These are phyloP conservation scores for Notarius quadriscutis DNA, from an alignment of 2,113 vertebrate species.

Conservation along the genomic window DNA sequence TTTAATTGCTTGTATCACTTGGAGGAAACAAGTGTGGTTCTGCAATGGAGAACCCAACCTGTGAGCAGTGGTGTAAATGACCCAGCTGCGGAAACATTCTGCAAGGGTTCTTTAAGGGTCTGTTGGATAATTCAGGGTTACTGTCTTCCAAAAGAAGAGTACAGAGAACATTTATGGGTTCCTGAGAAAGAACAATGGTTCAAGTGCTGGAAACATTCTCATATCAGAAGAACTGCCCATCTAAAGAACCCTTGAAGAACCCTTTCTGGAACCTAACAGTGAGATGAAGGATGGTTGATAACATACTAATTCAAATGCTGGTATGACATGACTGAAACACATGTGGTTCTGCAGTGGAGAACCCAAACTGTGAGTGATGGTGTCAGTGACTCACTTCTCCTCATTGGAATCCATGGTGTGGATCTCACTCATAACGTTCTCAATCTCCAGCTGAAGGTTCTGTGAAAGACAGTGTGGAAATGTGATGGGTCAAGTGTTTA, in stretches of 20 bases:
- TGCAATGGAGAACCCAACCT: neutral
- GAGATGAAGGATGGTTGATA: neutral
- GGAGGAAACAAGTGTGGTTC: neutral
- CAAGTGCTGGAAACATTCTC: neutral
- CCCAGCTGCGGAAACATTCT: neutral
- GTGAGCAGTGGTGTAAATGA: neutral
- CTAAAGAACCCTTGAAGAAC: neutral
- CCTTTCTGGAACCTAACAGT: no score
- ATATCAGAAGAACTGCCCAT: neutral
- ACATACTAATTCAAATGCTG: neutral
- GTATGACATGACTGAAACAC: neutral
- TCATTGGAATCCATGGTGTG: slow-evolving; percentile 71
- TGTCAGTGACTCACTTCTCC: slow-evolving; percentile 73
- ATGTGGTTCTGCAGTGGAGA: neutral
- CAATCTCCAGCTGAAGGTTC: slow-evolving; percentile 82
- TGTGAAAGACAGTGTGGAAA: slow-evolving; percentile 56
- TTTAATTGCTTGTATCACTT: neutral
- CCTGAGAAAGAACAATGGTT: neutral
- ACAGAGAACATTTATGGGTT: neutral
- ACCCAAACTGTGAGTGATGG: neutral
- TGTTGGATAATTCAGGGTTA: neutral
- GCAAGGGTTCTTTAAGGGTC: neutral
- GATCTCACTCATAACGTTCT: slow-evolving; percentile 72
- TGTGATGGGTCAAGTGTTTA: neutral
- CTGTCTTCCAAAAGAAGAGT: neutral